Evolutionary conservation across 2,113 vertebrate genomes (phyloP), one percentile per base, ranked within the genome.

Genomic region (Colius striatus): DNA sequence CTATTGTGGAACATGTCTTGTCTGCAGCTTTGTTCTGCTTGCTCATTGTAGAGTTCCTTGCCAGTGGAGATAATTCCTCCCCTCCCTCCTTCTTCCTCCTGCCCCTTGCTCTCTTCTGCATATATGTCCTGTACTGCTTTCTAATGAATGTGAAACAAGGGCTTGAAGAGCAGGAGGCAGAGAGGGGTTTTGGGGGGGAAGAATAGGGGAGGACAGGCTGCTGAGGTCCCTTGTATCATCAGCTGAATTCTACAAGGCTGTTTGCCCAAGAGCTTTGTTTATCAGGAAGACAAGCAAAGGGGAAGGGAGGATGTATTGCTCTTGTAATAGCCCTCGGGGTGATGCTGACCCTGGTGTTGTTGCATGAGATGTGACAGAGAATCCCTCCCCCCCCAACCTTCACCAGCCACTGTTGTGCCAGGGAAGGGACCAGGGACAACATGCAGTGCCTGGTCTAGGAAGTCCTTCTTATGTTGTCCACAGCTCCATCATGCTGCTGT

Each of bases 1-100:
- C 70, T 62, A 0, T 51, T 75, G 93, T 87, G 78, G 81, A 30
- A 61, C 43, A 54, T 81, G 80, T 70, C 91, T 87, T 0, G 0
- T 22, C 84, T 66, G 60, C 1, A 32, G 47, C 93, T 94, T 92
- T 79, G 71, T 89, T 89, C 90, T 94, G 71, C 91, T 89, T 16
- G 19, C 89, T 94, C 86, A 47, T 58, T 43, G 41, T 57, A 62
- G 89, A 81, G 65, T 12, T 94, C 70, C 91, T 94, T 60, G 83
- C 87, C 77, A 29, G 89, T 9, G 50, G n/a, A 73, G 70, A 72
- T 14, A 10, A 79, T 21, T 11, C 36, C 58, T 92, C 53, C 29
- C 65, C 76, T 72, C 78, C 92, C 74, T 68, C 62, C 75, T 38
- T 3, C 47, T 41, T 60, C 84, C 89, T 76, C 13, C 85, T 88